phyloP scores from a whole-genome alignment of 92 coral and sea anemone species.

The Nematostella vectensis region DNA sequence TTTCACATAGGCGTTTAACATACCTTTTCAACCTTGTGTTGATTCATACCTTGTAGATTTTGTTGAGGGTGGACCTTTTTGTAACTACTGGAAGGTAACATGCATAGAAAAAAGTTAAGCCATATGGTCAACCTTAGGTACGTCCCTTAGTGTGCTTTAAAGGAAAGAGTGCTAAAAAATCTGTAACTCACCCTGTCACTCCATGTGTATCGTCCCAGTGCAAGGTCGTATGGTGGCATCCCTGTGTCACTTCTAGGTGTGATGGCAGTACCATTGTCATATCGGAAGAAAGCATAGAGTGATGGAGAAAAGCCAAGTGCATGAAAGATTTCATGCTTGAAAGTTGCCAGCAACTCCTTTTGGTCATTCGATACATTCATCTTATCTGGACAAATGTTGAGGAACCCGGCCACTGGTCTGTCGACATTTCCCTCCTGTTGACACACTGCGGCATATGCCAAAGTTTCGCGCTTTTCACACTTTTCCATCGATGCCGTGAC shows the following conservation, averaged over 20 bases:
- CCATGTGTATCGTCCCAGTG: slow-evolving; percentile 24
- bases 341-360: slow-evolving; percentile 63
- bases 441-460: slow-evolving; percentile 83
- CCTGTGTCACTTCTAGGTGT: slow-evolving; percentile 56
- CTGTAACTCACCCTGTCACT: slow-evolving; percentile 97
- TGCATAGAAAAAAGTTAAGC: no score
- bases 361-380: slow-evolving; percentile 24
- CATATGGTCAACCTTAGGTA: no score
- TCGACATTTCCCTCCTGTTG: slow-evolving; percentile 75
- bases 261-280: slow-evolving; percentile 53
- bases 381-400: slow-evolving; percentile 72
- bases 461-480: slow-evolving; percentile 45
- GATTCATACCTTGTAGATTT: no score
- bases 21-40: no score
- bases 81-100: no score
- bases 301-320: slow-evolving; percentile 92
- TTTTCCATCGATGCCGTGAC: slow-evolving; percentile 53
- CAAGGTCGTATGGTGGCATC: slow-evolving; percentile 30
- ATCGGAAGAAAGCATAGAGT: slow-evolving; percentile 73
- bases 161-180: no score
- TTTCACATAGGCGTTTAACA: no score
- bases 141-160: no score
- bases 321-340: slow-evolving; percentile 92
- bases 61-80: no score
- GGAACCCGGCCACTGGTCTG: slow-evolving; percentile 92